phyloP scores from a whole-genome alignment of 2,113 vertebrate species.

The Albula goreensis region DNA sequence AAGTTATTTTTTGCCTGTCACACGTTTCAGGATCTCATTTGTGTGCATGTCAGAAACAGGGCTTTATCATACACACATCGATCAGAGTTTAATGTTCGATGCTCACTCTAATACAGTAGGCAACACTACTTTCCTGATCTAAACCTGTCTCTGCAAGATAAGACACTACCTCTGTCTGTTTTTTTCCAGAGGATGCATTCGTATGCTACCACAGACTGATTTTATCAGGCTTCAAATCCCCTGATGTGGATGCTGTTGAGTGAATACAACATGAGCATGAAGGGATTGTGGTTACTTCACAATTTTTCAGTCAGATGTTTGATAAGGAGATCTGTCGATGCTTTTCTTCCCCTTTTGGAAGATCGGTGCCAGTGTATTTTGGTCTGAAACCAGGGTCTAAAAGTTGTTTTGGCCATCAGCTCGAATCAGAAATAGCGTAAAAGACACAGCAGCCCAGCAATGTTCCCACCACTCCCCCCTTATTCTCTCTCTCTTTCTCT shows the following conservation, averaged over 20 bases:
- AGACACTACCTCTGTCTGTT: neutral
- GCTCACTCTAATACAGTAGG: neutral
- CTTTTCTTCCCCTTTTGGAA: neutral
- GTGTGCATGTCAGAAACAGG: neutral
- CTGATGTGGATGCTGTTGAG: neutral
- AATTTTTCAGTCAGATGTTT: slow-evolving; percentile 26
- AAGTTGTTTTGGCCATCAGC: slow-evolving; percentile 8
- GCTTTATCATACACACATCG: neutral
- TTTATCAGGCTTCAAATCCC: neutral
- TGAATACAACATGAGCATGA: neutral
- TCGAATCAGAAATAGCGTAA: neutral
- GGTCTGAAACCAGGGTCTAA: neutral
- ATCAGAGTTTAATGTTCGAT: neutral
- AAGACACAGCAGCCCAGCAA: neutral
- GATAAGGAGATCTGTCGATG: slow-evolving; percentile 26
- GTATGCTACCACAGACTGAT: neutral
- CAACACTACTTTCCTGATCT: neutral
- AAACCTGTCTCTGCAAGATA: neutral
- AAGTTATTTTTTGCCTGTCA: too few species aligned
- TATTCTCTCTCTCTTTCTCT: too few species aligned
- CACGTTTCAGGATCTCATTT: neutral
- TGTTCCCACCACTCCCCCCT: too few species aligned
- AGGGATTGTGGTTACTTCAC: neutral
- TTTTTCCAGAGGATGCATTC: neutral
- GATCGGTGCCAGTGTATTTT: neutral